Base-by-base conservation (phyloP, 64 coral and sea anemone genomes). In the Cladopsammia gracilis region DNA sequence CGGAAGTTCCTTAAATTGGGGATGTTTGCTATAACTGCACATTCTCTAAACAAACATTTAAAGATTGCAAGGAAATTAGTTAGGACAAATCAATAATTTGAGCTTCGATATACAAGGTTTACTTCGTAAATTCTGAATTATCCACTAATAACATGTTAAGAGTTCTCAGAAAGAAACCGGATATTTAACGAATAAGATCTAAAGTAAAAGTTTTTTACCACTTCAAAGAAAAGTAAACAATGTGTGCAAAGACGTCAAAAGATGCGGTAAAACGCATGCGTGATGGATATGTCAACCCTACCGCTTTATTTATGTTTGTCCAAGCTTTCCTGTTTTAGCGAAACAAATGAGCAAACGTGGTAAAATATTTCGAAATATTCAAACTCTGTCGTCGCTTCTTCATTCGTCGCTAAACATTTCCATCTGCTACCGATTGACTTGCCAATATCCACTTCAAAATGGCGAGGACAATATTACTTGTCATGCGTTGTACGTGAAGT, bases 171-270 rank as follows among this genome's bases (percentile, higher is more conserved):
- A 7, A 24, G 13, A 73, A 73, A 73, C 15, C 71, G 45, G 43
- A 0, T 16, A 46, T 47, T 18, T 13, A 6, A 46, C 43, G 71
- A 73, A 11, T 16, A 47, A 16, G 14, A 34, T 15, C 46, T 48
- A 45, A 48, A 76, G 8, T 6, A 15, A 16, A 60, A 26, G 24
- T 59, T 79, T 79, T 58, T 42, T 1, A 4, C 3, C n/a, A 69
- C 0, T 79, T 79, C n/a, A 59, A 58, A 59, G 10, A 6, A 79
- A 79, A 79, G 77, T 34, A 79, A 79, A 79, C 26, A 82, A 20
- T 64, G 26, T 18, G 20, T 11, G 5, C 9, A 19, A n/a, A 64
- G 59, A 82, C 16, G 78, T 82, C 78, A 34, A 61, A 59, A 15
- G 24, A 20, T 47, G 25, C 18, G 26, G 10, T 60, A 14, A 4